phyloP scores from a whole-genome alignment of 2,888 invertebrate genomes.

The Anaspis maculata region DNA sequence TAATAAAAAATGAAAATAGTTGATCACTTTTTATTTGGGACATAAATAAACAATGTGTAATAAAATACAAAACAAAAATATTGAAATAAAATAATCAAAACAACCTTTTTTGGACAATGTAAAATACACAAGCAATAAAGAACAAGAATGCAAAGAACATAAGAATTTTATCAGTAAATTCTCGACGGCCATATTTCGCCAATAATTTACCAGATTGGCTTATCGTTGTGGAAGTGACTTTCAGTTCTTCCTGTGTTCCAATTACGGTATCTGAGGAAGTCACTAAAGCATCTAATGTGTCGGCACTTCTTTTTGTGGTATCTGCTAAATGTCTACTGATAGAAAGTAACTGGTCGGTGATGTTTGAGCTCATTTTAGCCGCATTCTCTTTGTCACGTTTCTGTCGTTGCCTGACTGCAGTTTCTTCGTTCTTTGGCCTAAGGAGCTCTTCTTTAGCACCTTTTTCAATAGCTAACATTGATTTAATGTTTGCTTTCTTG shows the following conservation, averaged over 20 bases:
- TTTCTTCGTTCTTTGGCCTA: slow-evolving; percentile 47
- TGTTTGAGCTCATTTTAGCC: slow-evolving; percentile 63
- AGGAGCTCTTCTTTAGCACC: slow-evolving; percentile 65
- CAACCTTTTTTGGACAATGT: slow-evolving; percentile 84
- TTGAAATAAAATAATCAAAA: slow-evolving; percentile 46
- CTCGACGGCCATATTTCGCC: slow-evolving; percentile 88
- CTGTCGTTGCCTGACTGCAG: slow-evolving; percentile 50
- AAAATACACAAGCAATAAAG: slow-evolving; percentile 84
- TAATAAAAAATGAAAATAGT: too few relatives aligned
- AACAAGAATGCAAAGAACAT: slow-evolving; percentile 80
- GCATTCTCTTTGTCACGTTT: slow-evolving; percentile 60
- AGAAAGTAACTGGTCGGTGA: slow-evolving; percentile 77
- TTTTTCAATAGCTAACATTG: slow-evolving; percentile 72
- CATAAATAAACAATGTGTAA: too few relatives aligned
- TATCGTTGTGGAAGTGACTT: slow-evolving; percentile 79
- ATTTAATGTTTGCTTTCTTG: slow-evolving; percentile 70
- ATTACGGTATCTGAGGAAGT: slow-evolving; percentile 60
- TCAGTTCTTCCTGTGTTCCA: slow-evolving; percentile 74
- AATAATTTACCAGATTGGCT: slow-evolving; percentile 83
- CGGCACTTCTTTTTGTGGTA: slow-evolving; percentile 79
- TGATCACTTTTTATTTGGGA: too few relatives aligned
- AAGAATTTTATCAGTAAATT: slow-evolving; percentile 91
- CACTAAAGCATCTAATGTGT: slow-evolving; percentile 71
- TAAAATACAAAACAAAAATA: background rate
- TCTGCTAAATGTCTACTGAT: slow-evolving; percentile 81